Evolutionary conservation across 2,113 vertebrate species (phyloP).

Genomic region (Nothoprocta pentlandii): DNA sequence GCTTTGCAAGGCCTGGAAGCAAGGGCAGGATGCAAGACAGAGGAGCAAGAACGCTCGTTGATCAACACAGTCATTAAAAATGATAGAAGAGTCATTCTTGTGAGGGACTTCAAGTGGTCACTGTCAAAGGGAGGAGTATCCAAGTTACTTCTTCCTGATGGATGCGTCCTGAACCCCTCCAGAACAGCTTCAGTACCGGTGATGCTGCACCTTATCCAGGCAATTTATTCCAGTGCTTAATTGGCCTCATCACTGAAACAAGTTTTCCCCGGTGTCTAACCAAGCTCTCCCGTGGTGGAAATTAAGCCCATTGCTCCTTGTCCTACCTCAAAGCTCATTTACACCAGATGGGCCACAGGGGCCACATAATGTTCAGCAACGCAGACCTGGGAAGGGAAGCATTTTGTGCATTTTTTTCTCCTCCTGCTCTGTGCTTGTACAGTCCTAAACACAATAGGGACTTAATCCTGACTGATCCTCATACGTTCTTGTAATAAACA

Average conservation of each 20-base stretch:
- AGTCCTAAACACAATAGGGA: not conserved
- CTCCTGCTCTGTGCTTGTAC: not conserved
- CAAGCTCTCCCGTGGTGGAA: not conserved
- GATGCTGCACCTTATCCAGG: not conserved
- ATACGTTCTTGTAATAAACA: not conserved
- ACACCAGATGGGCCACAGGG: not conserved
- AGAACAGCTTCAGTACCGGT: not conserved
- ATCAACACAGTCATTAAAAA: not conserved
- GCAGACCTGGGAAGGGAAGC: not conserved
- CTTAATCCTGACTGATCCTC: not conserved
- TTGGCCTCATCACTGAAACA: not conserved
- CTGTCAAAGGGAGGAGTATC: not conserved
- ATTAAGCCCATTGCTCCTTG: not conserved
- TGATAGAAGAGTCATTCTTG: fast-evolving
- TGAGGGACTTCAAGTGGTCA: not conserved
- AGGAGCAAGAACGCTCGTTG: not conserved
- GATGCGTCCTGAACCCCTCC: not conserved
- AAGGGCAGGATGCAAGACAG: not conserved
- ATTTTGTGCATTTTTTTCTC: not conserved
- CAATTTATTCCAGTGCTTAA: not conserved
- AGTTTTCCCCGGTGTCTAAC: not conserved
- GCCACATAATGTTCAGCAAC: not conserved
- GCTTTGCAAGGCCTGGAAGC: not conserved
- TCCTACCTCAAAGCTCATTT: not conserved
- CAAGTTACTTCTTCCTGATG: not conserved